Evolutionary conservation across 1,140 invertebrate genomes (phyloP).

Genomic region (Tetramorium parvispinum): DNA sequence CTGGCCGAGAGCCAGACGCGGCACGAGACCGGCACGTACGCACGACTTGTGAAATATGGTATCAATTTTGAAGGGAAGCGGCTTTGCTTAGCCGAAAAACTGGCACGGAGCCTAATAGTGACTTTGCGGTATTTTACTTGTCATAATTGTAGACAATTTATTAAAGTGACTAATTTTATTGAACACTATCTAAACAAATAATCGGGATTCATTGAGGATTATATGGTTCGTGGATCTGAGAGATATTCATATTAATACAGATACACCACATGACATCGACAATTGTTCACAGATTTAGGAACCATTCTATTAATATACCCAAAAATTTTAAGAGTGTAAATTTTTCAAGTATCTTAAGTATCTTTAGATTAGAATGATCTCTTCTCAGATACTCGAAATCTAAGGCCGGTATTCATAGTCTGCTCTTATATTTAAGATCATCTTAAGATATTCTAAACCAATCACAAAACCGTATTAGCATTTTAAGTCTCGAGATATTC

Average conservation of each 20-base stretch:
- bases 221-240: neutral
- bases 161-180: neutral
- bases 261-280: neutral
- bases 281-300: neutral
- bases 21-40: constrained; percentile 39
- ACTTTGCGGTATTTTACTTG: neutral
- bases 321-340: neutral
- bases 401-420: too few species aligned
- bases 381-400: too few species aligned
- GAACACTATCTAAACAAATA: neutral
- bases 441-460: too few species aligned
- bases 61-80: neutral
- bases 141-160: neutral
- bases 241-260: neutral
- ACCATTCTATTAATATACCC: neutral
- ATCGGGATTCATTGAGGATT: neutral
- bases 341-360: neutral
- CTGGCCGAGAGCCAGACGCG: constrained; percentile 36
- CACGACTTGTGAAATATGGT: neutral
- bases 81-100: neutral
- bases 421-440: too few species aligned
- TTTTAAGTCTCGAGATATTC: too few species aligned
- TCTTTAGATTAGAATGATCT: too few species aligned
- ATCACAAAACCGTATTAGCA: too few species aligned
- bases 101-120: neutral